A percentile compares a stretch with the other conserved stretches of the same genome.
phyloP scores from a whole-genome alignment of 2,797 vertebrate genomes.

The Karalla daura region DNA sequence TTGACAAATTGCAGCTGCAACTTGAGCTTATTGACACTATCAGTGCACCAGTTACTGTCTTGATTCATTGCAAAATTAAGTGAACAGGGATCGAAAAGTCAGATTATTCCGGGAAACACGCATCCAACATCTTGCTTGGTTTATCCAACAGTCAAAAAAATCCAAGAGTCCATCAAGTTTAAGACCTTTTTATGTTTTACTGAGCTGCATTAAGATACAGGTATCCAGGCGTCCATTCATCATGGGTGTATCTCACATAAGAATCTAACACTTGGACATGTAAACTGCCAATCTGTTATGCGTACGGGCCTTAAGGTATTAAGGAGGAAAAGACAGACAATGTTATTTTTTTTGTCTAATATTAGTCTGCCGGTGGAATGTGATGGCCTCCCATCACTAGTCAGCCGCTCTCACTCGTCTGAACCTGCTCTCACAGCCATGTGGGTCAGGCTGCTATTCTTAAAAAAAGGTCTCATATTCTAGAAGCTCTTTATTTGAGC shows the following conservation, averaged over 20 bases:
- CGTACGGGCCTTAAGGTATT: neutral
- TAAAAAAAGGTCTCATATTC: conserved; percentile 76
- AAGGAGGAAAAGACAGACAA: conserved; percentile 11
- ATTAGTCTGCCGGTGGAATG: conserved; percentile 9
- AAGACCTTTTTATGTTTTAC: neutral
- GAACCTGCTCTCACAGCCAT: conserved; percentile 59
- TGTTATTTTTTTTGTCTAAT: conserved; percentile 11
- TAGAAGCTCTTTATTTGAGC: conserved; percentile 72
- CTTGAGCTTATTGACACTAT: neutral
- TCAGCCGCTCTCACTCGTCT: conserved; percentile 33
- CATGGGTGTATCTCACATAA: conserved; percentile 17
- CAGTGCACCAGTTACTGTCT: neutral
- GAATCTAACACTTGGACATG: neutral
- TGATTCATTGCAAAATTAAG: neutral
- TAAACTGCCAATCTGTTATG: neutral
- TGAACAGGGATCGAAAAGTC: neutral
- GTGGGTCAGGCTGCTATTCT: conserved; percentile 74
- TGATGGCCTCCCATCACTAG: conserved; percentile 24
- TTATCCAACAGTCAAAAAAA: neutral
- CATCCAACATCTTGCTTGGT: neutral
- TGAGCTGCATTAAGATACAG: neutral
- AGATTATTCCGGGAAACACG: no score
- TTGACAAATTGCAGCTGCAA: neutral
- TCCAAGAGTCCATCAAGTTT: neutral
- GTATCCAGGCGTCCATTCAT: conserved; percentile 12